Evolutionary conservation across 2,888 invertebrate genomes (phyloP).

Genomic region (Drosophila fulvimacula): DNA sequence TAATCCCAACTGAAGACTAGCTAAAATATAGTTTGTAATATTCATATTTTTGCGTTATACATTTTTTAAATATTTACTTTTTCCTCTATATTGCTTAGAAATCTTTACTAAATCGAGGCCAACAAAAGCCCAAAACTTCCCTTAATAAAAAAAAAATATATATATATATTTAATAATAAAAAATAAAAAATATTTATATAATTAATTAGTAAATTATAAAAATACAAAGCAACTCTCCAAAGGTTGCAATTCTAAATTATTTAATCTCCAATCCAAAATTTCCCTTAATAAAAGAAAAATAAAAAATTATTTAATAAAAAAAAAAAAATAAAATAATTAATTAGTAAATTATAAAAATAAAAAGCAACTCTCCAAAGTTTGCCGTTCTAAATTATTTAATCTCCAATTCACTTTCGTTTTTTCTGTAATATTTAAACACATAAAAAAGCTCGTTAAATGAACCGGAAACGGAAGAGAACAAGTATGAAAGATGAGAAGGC

Average conservation of each 20-base stretch:
- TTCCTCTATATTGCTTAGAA: too few relatives aligned
- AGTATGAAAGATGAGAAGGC: slow-evolving; percentile 13
- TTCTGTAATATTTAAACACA: not conserved
- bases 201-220: not conserved
- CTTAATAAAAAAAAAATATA: too few relatives aligned
- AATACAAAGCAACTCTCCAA: not conserved
- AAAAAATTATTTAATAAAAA: too few relatives aligned
- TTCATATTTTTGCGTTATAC: too few relatives aligned
- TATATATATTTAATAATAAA: too few relatives aligned
- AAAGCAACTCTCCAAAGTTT: not conserved
- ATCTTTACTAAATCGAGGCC: too few relatives aligned
- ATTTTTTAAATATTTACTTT: too few relatives aligned
- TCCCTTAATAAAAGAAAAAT: too few relatives aligned
- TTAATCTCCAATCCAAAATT: not conserved
- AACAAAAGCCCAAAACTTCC: not conserved
- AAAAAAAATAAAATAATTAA: too few relatives aligned
- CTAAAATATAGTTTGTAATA: too few relatives aligned
- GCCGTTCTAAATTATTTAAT: not conserved
- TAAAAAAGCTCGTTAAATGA: slow-evolving; percentile 8
- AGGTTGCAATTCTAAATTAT: not conserved
- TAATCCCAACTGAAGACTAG: too few relatives aligned
- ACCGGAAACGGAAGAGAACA: slow-evolving; percentile 3
- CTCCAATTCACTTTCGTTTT: not conserved
- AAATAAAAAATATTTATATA: too few relatives aligned
- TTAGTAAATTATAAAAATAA: not conserved